Base-by-base conservation (phyloP, 2,888 invertebrate genomes). In the Blera fallax region DNA sequence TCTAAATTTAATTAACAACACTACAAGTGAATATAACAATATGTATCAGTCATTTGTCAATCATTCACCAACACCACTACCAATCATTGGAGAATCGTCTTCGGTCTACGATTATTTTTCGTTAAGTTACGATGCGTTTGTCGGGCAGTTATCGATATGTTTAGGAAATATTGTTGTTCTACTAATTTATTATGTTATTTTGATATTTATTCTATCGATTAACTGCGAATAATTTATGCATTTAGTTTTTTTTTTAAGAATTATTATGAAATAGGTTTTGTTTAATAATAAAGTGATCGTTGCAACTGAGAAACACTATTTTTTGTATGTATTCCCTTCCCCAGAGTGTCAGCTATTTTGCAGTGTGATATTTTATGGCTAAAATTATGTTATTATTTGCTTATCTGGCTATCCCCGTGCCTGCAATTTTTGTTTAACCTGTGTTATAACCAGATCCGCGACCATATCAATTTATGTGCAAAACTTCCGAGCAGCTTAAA, bases 121-220 rank as follows among this genome's bases (percentile, higher is more conserved):
- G 14, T 43, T 65, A 18, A 27, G 62, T 69, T 69, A 62, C 27
- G 18, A 54, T 37, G 18, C 50, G 18, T 56, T 67, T 45, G n/a
- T 67, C 60, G 62, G 29, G 6, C 14, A 18, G 43, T 37, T 72
- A 45, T 78, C 52, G 37, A n/a, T 45, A n/a, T 21, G 45, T 58
- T 70, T 80, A 37, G 65, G 37, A 70, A 65, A 70, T 32, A 76
- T 84, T 67, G 43, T 79, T 64, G 50, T 84, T 80, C n/a, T 73
- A 60, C 62, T 69, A 78, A 79, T 80, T 58, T 80, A 67, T 73
- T 80, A 32, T 40, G n/a, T 48, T 69, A 32, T 45, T 52, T 34
- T 74, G 67, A 58, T 69, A 62, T 43, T 69, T 52, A 56, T 64
- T 81, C 14, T 65, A 56, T 65, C 24, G 32, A 67, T 43, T 73